Evolutionary conservation across 2,888 invertebrate species (phyloP).

Genomic region (Uloborus plumipes): DNA sequence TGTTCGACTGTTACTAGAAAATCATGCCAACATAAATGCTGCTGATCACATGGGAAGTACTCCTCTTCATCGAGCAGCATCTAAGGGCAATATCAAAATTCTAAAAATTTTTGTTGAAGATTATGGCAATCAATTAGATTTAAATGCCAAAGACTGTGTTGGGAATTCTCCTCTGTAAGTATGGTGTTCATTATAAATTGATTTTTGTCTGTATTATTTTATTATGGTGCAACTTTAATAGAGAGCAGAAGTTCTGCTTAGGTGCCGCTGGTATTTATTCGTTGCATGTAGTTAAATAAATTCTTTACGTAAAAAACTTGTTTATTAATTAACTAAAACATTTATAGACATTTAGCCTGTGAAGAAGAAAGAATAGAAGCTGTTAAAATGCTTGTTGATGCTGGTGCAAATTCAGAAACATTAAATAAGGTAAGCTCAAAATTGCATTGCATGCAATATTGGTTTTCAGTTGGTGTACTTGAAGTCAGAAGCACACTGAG

Average conservation of each 20-base stretch:
- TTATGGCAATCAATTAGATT: conserved; percentile 74
- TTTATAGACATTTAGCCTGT: conserved; percentile 80
- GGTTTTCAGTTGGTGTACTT: too few species aligned
- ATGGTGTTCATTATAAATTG: conserved; percentile 34
- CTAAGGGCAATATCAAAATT: conserved; percentile 80
- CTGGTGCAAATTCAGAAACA: conserved; percentile 77
- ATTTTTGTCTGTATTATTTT: too few species aligned
- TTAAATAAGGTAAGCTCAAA: conserved; percentile 76
- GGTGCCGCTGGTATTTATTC: too few species aligned
- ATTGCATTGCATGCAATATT: too few species aligned
- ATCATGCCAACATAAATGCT: conserved; percentile 80
- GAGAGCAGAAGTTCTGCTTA: too few species aligned
- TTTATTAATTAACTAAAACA: not conserved
- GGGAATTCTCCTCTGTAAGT: conserved; percentile 84
- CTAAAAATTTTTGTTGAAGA: conserved; percentile 78
- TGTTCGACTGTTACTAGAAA: conserved; percentile 77
- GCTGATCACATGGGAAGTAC: conserved; percentile 80
- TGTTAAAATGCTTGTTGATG: conserved; percentile 77
- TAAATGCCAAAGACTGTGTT: conserved; percentile 78
- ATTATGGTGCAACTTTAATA: too few species aligned
- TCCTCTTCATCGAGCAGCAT: conserved; percentile 84
- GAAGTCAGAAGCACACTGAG: too few species aligned
- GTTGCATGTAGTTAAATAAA: not conserved
- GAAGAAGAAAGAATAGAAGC: conserved; percentile 82
- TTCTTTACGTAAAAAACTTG: not conserved